Percentiles rank a stretch among this genome's conserved stretches.
Evolutionary conservation across 2,113 vertebrate genomes (phyloP).

Genomic region (Oreochromis niloticus): DNA sequence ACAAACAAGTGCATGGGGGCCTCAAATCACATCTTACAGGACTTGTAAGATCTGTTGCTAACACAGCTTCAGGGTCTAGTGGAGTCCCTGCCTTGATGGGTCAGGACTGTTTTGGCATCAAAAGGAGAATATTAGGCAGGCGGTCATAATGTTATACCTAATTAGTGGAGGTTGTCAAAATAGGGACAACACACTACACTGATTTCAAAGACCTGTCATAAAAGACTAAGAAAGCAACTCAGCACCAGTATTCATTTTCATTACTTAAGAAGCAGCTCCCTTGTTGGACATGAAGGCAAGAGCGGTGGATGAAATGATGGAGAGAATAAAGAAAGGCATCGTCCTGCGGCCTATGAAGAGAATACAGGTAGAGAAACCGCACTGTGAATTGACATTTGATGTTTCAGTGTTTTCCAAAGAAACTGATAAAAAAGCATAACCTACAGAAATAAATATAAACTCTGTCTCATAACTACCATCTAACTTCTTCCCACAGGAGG

Average conservation of each 20-base stretch:
- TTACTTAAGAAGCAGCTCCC: slow-evolving; percentile 6
- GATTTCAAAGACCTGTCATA: neutral
- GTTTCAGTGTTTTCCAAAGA: neutral
- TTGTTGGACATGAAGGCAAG: slow-evolving; percentile 51
- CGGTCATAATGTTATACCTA: neutral
- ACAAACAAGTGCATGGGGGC: neutral
- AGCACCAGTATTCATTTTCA: neutral
- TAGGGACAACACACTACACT: neutral
- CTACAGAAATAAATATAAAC: neutral
- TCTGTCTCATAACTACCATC: neutral
- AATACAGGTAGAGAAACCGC: slow-evolving; percentile 42
- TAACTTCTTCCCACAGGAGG: slow-evolving; percentile 40
- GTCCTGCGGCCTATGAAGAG: slow-evolving; percentile 58
- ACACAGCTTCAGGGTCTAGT: neutral
- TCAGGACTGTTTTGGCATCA: neutral
- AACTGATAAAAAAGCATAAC: neutral
- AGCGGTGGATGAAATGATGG: slow-evolving; percentile 84
- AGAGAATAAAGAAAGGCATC: slow-evolving; percentile 77
- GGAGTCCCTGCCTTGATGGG: neutral
- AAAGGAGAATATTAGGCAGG: neutral
- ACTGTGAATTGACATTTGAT: neutral
- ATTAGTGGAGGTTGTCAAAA: neutral
- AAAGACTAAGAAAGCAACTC: neutral
- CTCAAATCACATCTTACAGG: neutral
- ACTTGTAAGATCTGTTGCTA: neutral